Conservation (phyloP, 1,140 invertebrate species). For the Aphaenogaster ashmeadi region DNA sequence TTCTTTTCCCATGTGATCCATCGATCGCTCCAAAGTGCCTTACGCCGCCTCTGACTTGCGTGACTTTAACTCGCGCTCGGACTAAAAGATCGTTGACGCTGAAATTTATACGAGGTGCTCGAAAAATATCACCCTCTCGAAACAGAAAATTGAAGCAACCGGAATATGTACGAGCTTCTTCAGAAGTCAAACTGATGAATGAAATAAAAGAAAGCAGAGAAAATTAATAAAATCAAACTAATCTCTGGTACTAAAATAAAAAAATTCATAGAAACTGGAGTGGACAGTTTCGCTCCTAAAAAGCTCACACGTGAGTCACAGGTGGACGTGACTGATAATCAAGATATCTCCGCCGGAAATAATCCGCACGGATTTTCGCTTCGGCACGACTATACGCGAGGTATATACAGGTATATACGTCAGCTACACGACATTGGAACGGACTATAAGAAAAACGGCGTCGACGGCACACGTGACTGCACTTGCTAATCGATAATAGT, state of each 20-base stretch:
- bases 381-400: neutral
- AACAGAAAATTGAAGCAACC: neutral
- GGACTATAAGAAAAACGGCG: constrained; percentile 26
- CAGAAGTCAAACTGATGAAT: neutral
- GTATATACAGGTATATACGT: neutral
- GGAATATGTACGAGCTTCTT: neutral
- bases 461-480: constrained; percentile 10
- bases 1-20: neutral
- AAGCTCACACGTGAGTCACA: neutral
- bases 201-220: neutral
- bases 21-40: constrained; percentile 13
- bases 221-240: neutral
- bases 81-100: constrained; percentile 26
- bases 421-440: neutral
- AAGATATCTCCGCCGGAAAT: neutral
- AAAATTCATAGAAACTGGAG: neutral
- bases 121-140: neutral
- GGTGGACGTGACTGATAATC: neutral
- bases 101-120: neutral
- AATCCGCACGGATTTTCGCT: neutral
- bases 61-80: neutral
- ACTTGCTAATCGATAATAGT: constrained; percentile 44
- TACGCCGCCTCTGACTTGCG: neutral
- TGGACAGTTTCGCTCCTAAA: neutral
- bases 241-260: neutral